Conservation (phyloP, 1,140 invertebrate species). For the Oedothorax gibbosus region DNA sequence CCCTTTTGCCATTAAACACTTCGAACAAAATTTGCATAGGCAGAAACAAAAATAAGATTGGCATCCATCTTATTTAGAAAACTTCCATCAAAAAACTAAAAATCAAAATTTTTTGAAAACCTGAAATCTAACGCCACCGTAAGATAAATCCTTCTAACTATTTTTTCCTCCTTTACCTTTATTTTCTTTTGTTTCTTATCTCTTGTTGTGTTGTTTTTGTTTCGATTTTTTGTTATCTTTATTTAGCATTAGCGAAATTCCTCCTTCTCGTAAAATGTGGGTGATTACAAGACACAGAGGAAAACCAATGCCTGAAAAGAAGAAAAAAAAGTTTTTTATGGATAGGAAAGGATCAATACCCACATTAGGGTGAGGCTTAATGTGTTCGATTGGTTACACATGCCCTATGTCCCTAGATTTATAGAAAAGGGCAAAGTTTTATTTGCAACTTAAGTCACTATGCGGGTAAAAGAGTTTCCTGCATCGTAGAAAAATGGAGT, state of each 20-base stretch:
- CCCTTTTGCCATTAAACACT: slow-evolving; percentile 6
- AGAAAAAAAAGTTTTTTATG: slow-evolving; percentile 20
- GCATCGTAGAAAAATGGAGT: too few relatives aligned
- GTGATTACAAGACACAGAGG: slow-evolving; percentile 27
- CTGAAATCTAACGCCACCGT: slow-evolving; percentile 19
- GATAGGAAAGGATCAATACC: slow-evolving; percentile 35
- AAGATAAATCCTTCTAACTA: not conserved
- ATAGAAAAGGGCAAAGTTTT: slow-evolving; percentile 35
- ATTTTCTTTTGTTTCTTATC: slow-evolving; percentile 4
- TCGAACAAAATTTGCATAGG: slow-evolving; percentile 15
- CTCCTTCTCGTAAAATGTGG: slow-evolving; percentile 29
- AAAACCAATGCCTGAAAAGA: slow-evolving; percentile 20
- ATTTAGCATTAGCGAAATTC: slow-evolving; percentile 37
- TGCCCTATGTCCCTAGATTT: slow-evolving; percentile 19
- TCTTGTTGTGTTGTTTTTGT: not conserved
- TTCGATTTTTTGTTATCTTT: slow-evolving; percentile 1
- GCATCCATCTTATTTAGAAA: slow-evolving; percentile 26
- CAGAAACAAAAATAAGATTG: not conserved
- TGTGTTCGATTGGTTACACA: slow-evolving; percentile 39
- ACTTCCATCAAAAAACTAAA: not conserved
- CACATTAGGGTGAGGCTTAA: slow-evolving; percentile 26
- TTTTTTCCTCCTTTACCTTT: not conserved
- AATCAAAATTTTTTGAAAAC: not conserved
- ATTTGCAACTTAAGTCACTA: not conserved
- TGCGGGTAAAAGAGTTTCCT: too few relatives aligned